A percentile compares a stretch with the other conserved stretches of the same genome.
Evolutionary conservation across 2,113 vertebrate species (phyloP).

Genomic region (Mirza zaza): DNA sequence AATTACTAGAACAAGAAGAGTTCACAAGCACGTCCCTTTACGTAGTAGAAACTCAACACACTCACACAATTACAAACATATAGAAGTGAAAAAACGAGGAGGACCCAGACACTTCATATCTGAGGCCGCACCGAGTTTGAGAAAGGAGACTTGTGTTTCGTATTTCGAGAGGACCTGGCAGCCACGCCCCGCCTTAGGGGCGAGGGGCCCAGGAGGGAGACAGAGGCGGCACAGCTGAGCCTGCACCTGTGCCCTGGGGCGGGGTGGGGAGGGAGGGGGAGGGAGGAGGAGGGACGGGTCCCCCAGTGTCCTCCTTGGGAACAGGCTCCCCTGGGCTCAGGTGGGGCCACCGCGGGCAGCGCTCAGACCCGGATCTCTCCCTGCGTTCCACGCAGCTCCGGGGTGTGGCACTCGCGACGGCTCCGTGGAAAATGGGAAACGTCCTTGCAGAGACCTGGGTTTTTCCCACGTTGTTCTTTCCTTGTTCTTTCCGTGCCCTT

Average conservation of each 20-base stretch:
- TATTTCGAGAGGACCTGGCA: no score
- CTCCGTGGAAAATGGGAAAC: not conserved
- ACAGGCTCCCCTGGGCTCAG: fast-evolving
- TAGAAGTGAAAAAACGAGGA: not conserved
- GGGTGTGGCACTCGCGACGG: not conserved
- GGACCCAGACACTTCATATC: not conserved
- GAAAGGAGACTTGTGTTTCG: not conserved
- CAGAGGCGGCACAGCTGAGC: no score
- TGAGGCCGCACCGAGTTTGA: no score
- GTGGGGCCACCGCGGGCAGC: fast-evolving
- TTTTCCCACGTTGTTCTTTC: no score
- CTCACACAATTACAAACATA: no score
- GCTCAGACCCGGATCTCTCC: not conserved
- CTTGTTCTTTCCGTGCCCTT: fast-evolving
- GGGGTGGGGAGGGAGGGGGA: no score
- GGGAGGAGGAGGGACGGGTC: fast-evolving
- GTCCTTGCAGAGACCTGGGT: not conserved
- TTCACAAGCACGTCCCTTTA: not conserved
- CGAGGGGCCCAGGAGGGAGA: no score
- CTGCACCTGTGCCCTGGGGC: fast-evolving
- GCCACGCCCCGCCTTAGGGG: no score
- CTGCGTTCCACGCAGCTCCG: no score
- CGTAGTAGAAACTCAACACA: no score
- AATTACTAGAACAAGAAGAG: not conserved
- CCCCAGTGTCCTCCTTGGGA: fast-evolving